Evolutionary conservation across 2,113 vertebrate genomes (phyloP).

Genomic region (Glareola pratincola): DNA sequence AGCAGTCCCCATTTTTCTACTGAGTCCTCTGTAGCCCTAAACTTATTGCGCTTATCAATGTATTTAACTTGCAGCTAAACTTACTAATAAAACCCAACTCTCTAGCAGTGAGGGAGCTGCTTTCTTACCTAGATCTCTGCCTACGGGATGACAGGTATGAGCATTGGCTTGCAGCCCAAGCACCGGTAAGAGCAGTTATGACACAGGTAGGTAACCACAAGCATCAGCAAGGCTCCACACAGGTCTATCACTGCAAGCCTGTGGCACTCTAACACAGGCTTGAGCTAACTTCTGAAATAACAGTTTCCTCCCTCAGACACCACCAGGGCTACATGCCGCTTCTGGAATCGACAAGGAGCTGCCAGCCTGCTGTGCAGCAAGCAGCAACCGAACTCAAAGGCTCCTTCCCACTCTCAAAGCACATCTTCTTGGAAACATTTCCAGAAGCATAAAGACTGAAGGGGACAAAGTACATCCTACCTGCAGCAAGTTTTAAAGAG

Average conservation of each 20-base stretch:
- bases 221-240: fast-evolving
- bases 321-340: fast-evolving
- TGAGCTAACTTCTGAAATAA: neutral
- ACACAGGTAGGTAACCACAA: fast-evolving
- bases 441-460: neutral
- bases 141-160: fast-evolving
- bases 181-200: fast-evolving
- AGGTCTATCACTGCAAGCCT: neutral
- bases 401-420: neutral
- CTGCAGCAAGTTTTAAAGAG: neutral
- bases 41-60: neutral
- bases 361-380: neutral
- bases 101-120: neutral
- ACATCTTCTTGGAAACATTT: neutral
- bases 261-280: neutral
- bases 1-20: neutral
- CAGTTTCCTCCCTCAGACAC: neutral
- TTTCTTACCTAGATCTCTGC: neutral
- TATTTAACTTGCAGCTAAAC: neutral
- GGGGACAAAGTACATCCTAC: neutral
- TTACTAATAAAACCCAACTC: neutral
- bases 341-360: neutral
- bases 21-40: neutral
- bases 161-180: neutral
- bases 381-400: neutral